These are phyloP conservation scores for Pampus argenteus DNA, from an alignment of 2,797 vertebrate species.

Conservation along the genomic window DNA sequence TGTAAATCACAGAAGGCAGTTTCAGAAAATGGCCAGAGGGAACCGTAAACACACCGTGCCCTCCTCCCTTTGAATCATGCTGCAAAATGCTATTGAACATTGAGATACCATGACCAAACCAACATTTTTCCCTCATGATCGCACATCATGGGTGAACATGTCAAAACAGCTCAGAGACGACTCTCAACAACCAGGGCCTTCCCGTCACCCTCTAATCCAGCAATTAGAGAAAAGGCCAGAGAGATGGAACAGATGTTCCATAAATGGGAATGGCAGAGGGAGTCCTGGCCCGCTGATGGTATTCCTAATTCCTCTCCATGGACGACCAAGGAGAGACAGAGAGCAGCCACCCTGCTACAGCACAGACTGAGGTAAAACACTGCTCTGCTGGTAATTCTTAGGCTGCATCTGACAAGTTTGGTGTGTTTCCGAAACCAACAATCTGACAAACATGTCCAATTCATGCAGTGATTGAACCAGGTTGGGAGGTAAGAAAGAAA, in stretches of 20 bases:
- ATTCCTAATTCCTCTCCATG: constrained; percentile 63
- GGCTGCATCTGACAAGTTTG: background rate
- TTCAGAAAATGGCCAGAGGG: constrained; percentile 31
- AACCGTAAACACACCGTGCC: constrained; percentile 6
- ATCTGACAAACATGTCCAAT: background rate
- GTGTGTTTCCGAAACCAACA: background rate
- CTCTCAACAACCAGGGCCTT: constrained; percentile 59
- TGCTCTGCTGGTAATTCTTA: constrained; percentile 5
- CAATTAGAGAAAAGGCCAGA: constrained; percentile 70
- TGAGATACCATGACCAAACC: constrained; percentile 35
- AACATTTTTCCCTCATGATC: constrained; percentile 59
- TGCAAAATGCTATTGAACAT: constrained; percentile 22
- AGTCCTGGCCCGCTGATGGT: constrained; percentile 54
- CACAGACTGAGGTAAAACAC: constrained; percentile 40
- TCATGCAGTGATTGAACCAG: background rate
- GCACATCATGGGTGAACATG: constrained; percentile 61
- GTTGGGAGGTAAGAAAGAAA: background rate
- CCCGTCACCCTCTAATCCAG: constrained; percentile 72
- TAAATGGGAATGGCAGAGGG: constrained; percentile 73
- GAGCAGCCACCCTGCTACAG: constrained; percentile 24
- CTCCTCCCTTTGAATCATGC: constrained; percentile 34
- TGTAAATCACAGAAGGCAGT: constrained; percentile 21
- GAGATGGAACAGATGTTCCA: constrained; percentile 77
- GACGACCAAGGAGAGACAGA: constrained; percentile 26
- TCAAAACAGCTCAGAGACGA: constrained; percentile 72